These are phyloP conservation scores for Hirtodrosophila cameraria DNA, from an alignment of 2,888 invertebrate species.

Conservation along the genomic window DNA sequence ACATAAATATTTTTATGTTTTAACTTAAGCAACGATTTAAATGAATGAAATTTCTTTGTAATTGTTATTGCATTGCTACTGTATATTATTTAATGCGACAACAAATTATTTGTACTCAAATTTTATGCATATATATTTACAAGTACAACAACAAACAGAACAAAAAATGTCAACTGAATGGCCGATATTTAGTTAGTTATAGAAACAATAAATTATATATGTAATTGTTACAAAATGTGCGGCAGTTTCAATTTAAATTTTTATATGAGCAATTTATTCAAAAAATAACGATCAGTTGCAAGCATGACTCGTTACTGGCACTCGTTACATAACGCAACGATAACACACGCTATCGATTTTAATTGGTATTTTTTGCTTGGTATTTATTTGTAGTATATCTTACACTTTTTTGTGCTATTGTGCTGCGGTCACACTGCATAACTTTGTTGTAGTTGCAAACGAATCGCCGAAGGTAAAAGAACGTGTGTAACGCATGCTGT, in stretches of 20 bases:
- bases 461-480: conserved; percentile 56
- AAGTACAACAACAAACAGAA: conserved; percentile 7
- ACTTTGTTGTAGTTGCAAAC: conserved; percentile 46
- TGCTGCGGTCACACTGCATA: conserved; percentile 27
- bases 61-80: conserved; percentile 63
- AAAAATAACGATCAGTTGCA: neutral
- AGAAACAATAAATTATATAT: conserved; percentile 67
- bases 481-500: conserved; percentile 1
- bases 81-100: conserved; percentile 45
- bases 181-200: conserved; percentile 62
- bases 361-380: neutral
- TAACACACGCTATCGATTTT: neutral
- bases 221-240: conserved; percentile 62
- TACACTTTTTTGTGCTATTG: neutral
- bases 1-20: conserved; percentile 30
- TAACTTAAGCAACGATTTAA: conserved; percentile 44
- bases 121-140: conserved; percentile 7
- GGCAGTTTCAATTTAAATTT: neutral
- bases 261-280: conserved; percentile 5
- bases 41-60: conserved; percentile 39
- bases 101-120: conserved; percentile 29
- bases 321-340: neutral
- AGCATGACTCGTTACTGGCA: neutral
- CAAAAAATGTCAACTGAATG: conserved; percentile 24
- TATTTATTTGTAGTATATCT: conserved; percentile 21